Base-by-base conservation (phyloP, 2,797 vertebrate species). In the Menidia menidia region DNA sequence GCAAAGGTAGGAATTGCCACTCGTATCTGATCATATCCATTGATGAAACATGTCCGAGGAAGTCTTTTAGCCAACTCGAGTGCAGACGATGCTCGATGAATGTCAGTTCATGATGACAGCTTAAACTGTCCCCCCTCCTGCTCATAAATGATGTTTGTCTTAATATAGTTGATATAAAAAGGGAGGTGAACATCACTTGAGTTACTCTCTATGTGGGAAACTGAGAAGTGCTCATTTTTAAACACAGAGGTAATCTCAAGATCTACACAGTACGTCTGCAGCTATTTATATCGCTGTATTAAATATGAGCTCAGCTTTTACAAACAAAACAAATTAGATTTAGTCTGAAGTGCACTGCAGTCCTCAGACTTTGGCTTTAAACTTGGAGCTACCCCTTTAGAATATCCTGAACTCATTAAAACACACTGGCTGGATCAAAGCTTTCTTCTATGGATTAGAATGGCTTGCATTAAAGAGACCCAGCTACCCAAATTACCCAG, bases 391-490 rank as follows among this genome's bases (percentile, higher is more conserved):
- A 86, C 74, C 81, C 85, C 86, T 80, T 81, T 69, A 82, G 84
- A 89, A 78, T 81, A 83, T 82, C 68, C 78, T 89, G 87, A 91
- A 78, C 88, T 92, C 86, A 89, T 90, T 91, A 87, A 85, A 91
- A 88, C 58, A 88, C 58, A 63, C 75, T 31, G 32, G 60, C 64
- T 60, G 80, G 90, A 92, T 92, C 83, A 88, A 87, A 84, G 71
- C 69, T 70, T 75, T 75, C 74, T 87, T 53, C 69, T 76, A 75
- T 85, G 75, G 84, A 90, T 91, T 87, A 87, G 61, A 72, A 78
- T 63, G 71, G 80, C 43, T 85, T 19, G 39, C 76, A 76, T 89
- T 89, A 80, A 75, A 75, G 73, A 68, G 73, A 85, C 85, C 75
- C 80, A 81, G 68, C 72, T 84, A 65, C 64, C 77, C 83, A 83